Evolutionary conservation across 1,140 invertebrate species (phyloP), one percentile per base, ranked within the genome.

Genomic region (Drosophila navojoa): DNA sequence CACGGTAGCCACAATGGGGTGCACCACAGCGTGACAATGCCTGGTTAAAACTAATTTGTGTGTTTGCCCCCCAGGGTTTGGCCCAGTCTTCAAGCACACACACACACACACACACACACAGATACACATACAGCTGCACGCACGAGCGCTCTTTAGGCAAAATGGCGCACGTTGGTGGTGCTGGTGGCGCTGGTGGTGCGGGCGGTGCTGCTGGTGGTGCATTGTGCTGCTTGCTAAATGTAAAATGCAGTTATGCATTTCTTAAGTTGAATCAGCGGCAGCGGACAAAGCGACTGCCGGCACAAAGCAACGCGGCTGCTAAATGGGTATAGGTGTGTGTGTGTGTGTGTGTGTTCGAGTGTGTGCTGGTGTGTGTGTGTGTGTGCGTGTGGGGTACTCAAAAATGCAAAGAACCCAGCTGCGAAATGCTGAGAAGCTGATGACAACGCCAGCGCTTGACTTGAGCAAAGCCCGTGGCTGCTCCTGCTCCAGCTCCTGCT

Each of bases 21-120:
- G 64, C 82, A 79, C 66, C 79, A 70, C 72, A 79, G 79, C 82
- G 82, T 87, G 82, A 89, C 82, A 89, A 81, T 81, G 84, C 69
- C 82, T 79, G 84, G 79, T 82, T 87, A 82, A 87, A 87, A 87
- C 82, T 87, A 87, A 87, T 87, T 87, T 87, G 79, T 82, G 76
- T 82, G 76, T 61, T 77, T 53, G 84, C 76, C 60, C 76, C 62
- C 38, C 61, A 50, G 52, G 47, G 53, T 5, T 38, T 16, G 44
- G 42, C 38, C 27, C 27, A 47, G 40, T 49, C 45, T 49, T 22
- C 42, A 45, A 16, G 16, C 19, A 16, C 2, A 44, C 22, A 42
- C 49, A 68, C 68, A 54, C 62, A 60, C 58, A 71, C 58, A 69
- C 69, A 66, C 71, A n/a, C 4, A 50, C 38, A 64, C 38, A 50